phyloP scores from a whole-genome alignment of 2,888 invertebrate genomes.

The Digitonthophagus gazella region DNA sequence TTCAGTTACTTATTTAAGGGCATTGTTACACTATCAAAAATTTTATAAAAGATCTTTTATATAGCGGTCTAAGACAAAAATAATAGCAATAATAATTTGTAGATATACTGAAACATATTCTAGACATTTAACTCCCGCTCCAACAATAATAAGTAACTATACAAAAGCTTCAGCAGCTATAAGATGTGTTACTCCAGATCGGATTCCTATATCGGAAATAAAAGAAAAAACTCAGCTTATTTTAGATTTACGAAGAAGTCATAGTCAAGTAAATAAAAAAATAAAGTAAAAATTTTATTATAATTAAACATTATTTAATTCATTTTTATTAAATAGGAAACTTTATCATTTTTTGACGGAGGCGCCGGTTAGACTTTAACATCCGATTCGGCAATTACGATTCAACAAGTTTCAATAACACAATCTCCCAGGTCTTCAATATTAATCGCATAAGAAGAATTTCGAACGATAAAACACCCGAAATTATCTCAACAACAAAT shows the following conservation, averaged over 20 bases:
- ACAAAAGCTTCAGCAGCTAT: constrained; percentile 66
- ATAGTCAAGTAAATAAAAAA: constrained; percentile 62
- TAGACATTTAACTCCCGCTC: constrained; percentile 76
- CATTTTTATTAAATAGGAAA: too few species aligned
- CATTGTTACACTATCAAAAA: too few species aligned
- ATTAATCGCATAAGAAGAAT: not conserved
- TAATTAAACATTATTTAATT: too few species aligned
- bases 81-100: too few species aligned
- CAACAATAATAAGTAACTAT: constrained; percentile 71
- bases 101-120: constrained; percentile 85
- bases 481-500: not conserved
- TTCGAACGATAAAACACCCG: not conserved
- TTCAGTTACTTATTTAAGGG: too few species aligned
- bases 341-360: constrained; percentile 55
- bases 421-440: constrained; percentile 24
- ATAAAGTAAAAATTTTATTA: too few species aligned
- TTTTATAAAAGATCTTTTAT: too few species aligned
- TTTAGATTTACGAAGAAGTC: constrained; percentile 66
- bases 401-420: constrained; percentile 42
- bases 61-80: too few species aligned
- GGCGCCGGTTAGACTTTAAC: too few species aligned
- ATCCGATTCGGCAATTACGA: constrained; percentile 49
- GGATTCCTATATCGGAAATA: constrained; percentile 50
- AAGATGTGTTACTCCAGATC: constrained; percentile 72
- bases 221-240: constrained; percentile 67